These are phyloP conservation scores for Cephus pulcher DNA, from an alignment of 2,888 invertebrate genomes.

Conservation along the genomic window DNA sequence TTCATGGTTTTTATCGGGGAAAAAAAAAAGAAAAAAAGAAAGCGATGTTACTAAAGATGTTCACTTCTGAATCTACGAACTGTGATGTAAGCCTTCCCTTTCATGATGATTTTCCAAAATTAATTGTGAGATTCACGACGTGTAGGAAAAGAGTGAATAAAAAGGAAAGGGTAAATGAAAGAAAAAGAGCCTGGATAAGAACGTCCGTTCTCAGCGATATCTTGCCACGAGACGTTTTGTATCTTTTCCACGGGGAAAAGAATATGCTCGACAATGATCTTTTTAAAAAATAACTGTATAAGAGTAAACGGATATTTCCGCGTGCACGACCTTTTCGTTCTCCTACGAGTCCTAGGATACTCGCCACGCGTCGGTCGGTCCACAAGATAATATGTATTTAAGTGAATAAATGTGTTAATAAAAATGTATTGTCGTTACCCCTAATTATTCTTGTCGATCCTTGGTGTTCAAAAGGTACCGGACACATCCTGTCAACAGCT, in stretches of 20 bases:
- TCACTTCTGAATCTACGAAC: background rate
- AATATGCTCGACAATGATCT: background rate
- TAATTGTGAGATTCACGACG: background rate
- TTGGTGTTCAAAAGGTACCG: background rate
- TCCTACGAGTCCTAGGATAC: background rate
- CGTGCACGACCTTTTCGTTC: background rate
- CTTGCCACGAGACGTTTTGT: background rate
- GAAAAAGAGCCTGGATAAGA: background rate
- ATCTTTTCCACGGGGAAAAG: background rate
- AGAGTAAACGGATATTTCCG: background rate
- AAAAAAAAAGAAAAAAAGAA: background rate
- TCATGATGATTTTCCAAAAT: background rate
- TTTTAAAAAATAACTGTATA: background rate
- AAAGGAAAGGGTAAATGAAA: background rate
- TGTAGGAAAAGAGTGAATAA: background rate
- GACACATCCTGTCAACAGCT: background rate
- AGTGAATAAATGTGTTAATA: slow-evolving; percentile 5
- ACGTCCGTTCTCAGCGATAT: background rate
- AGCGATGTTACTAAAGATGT: background rate
- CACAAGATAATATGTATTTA: background rate
- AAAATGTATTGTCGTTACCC: slow-evolving; percentile 1
- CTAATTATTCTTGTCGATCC: background rate
- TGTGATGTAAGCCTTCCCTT: background rate
- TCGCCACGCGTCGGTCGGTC: slow-evolving; percentile 4
- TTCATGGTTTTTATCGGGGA: background rate